Evolutionary conservation across 2,888 invertebrate species (phyloP).

Genomic region (Ormyrus labotus): DNA sequence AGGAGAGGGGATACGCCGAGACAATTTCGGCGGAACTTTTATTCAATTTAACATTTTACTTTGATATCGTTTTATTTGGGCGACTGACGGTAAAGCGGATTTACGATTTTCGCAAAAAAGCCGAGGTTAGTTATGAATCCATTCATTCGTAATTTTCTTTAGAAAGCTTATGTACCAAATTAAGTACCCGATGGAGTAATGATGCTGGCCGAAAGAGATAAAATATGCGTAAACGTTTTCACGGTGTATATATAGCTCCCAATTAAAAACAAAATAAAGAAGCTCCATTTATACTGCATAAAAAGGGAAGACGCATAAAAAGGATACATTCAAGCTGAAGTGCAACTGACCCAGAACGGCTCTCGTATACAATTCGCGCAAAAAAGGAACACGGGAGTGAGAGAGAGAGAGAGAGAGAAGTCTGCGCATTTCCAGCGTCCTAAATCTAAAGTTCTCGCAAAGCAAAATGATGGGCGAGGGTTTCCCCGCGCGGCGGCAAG

Average conservation of each 20-base stretch:
- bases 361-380: not conserved
- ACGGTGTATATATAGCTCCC: no score
- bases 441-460: slow-evolving; percentile 32
- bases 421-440: slow-evolving; percentile 16
- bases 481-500: slow-evolving; percentile 1
- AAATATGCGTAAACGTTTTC: no score
- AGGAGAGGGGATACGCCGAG: no score
- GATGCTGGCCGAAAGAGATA: no score
- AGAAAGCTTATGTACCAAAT: not conserved
- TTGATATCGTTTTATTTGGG: no score
- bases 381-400: not conserved
- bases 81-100: no score
- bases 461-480: slow-evolving; percentile 40
- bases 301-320: not conserved
- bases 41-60: no score
- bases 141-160: no score
- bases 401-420: not conserved
- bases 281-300: not conserved
- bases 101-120: no score
- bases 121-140: no score
- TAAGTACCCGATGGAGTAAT: not conserved
- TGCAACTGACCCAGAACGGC: not conserved
- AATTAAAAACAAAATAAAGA: no score
- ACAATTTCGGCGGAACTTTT: no score
- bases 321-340: not conserved